These are phyloP conservation scores for Drosophila affinis DNA, from an alignment of 2,888 invertebrate species.

Conservation along the genomic window DNA sequence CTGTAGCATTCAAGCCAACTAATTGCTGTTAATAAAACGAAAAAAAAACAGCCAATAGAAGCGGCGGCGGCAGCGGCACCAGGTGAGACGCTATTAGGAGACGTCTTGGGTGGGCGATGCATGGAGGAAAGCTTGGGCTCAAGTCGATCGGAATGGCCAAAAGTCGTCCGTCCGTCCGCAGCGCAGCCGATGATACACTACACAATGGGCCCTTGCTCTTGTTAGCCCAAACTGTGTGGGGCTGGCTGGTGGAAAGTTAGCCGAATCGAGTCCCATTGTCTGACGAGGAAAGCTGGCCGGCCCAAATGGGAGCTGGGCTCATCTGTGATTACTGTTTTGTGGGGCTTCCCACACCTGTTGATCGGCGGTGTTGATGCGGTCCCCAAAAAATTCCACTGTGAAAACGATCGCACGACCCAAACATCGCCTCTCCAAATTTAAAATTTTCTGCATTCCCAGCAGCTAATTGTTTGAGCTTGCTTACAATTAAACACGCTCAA, in stretches of 20 bases:
- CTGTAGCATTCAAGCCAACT: conserved; percentile 40
- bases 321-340: conserved; percentile 46
- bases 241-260: conserved; percentile 38
- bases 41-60: conserved; percentile 24
- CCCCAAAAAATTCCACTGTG: conserved; percentile 25
- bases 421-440: conserved; percentile 21
- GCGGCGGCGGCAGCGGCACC: neutral
- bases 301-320: conserved; percentile 48
- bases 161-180: neutral
- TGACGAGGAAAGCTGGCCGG: conserved; percentile 40
- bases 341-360: conserved; percentile 47
- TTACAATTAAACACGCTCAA: conserved; percentile 51
- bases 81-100: conserved; percentile 46
- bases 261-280: conserved; percentile 40
- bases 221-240: conserved; percentile 34
- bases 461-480: conserved; percentile 47
- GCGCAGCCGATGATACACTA: conserved; percentile 2
- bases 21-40: conserved; percentile 72
- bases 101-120: conserved; percentile 42
- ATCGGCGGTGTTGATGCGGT: conserved; percentile 3
- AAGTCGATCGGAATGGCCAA: conserved; percentile 26
- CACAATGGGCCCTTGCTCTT: conserved; percentile 50
- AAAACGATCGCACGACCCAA: conserved; percentile 38
- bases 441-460: conserved; percentile 54
- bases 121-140: conserved; percentile 34